Percentiles rank a stretch among this genome's conserved stretches.
Evolutionary conservation across 2,888 invertebrate genomes (phyloP).

Genomic region (Cinara cedri): DNA sequence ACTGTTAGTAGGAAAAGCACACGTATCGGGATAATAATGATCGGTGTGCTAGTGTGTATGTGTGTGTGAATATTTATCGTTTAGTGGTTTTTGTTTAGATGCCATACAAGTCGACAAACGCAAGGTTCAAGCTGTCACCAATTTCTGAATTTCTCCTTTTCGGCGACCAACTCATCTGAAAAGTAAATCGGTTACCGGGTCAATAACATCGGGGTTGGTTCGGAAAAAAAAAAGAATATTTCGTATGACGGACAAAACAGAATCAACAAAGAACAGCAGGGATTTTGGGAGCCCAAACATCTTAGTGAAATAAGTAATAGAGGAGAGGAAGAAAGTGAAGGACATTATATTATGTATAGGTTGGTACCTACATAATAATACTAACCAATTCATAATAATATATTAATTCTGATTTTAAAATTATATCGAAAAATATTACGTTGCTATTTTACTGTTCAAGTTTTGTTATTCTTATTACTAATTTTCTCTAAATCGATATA

Average conservation of each 20-base stretch:
- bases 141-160: conserved; percentile 99
- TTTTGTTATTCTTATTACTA: too few relatives aligned
- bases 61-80: neutral
- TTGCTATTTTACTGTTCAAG: too few relatives aligned
- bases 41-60: neutral
- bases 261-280: conserved; percentile 8
- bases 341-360: too few relatives aligned
- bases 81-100: conserved; percentile 64
- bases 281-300: conserved; percentile 13
- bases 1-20: too few relatives aligned
- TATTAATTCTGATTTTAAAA: too few relatives aligned
- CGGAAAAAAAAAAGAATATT: conserved; percentile 39
- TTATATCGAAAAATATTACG: too few relatives aligned
- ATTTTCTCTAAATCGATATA: too few relatives aligned
- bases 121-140: conserved; percentile 99
- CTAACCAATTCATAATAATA: too few relatives aligned
- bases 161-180: conserved; percentile 91
- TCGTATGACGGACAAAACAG: conserved; percentile 22
- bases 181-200: conserved; percentile 59
- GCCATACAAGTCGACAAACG: conserved; percentile 83
- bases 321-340: neutral
- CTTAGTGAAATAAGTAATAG: too few relatives aligned
- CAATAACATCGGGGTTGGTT: conserved; percentile 26
- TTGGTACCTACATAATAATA: too few relatives aligned
- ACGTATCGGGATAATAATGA: neutral